These are phyloP conservation scores for Nasua narica DNA, from an alignment of 2,797 vertebrate genomes.

Conservation along the genomic window DNA sequence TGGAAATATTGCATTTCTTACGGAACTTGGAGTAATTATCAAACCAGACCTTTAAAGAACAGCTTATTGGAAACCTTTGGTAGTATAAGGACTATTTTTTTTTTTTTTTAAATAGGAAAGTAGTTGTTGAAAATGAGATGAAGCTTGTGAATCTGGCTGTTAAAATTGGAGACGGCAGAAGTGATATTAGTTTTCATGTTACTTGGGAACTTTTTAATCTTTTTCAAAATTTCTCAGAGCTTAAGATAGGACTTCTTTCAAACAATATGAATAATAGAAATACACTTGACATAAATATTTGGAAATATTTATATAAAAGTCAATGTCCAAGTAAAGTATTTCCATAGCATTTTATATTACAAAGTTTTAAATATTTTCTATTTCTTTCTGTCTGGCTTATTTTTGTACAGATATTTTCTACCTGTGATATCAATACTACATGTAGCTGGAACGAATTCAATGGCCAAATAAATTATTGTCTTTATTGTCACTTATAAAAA, in stretches of 20 bases:
- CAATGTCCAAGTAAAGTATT: conserved; percentile 6
- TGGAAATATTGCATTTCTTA: conserved; percentile 62
- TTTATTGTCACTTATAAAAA: neutral
- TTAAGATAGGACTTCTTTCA: conserved; percentile 17
- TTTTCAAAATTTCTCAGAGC: neutral
- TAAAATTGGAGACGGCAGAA: neutral
- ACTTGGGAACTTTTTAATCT: neutral
- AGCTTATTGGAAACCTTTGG: conserved; percentile 48
- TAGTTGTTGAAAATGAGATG: conserved; percentile 24
- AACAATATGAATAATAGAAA: conserved; percentile 10
- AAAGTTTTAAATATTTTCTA: neutral
- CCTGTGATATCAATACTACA: neutral
- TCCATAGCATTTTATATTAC: neutral
- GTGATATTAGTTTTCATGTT: neutral
- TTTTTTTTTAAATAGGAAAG: conserved; percentile 34
- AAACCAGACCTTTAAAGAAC: conserved; percentile 56
- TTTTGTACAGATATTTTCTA: neutral
- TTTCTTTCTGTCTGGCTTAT: neutral
- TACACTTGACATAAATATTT: neutral
- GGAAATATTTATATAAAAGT: conserved; percentile 2
- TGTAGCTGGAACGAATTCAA: neutral
- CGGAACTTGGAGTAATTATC: conserved; percentile 54
- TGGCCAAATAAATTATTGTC: neutral
- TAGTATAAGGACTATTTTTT: neutral
- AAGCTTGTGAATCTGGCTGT: neutral